These are phyloP conservation scores for Xanthia togata DNA, from an alignment of 2,888 invertebrate genomes.

Conservation along the genomic window DNA sequence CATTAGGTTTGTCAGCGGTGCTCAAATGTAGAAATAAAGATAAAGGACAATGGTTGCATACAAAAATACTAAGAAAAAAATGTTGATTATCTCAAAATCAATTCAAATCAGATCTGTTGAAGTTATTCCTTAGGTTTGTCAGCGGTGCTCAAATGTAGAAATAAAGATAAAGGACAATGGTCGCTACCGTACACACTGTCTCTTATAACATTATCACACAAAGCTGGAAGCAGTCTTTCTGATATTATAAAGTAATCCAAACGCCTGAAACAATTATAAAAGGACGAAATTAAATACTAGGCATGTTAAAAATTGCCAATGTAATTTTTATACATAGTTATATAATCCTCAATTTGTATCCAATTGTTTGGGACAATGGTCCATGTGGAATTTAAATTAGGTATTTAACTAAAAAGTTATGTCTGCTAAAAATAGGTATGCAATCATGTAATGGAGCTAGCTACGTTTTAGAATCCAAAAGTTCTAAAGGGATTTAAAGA, in stretches of 20 bases:
- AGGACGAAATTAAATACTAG: constrained; percentile 7
- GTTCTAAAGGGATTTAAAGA: too few species aligned
- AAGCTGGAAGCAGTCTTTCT: constrained; percentile 92
- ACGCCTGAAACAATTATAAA: constrained; percentile 92
- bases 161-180: constrained; percentile 97
- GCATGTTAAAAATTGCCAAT: not conserved
- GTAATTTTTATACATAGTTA: not conserved
- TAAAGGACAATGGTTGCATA: constrained; percentile 98
- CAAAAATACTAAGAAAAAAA: constrained; percentile 46
- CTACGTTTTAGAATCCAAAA: not conserved
- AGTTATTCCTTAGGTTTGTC: constrained; percentile 85
- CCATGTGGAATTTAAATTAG: constrained; percentile 13
- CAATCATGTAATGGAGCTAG: not conserved
- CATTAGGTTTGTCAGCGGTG: constrained; percentile 76
- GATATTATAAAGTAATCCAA: constrained; percentile 98
- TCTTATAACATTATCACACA: constrained; percentile 96
- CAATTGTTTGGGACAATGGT: not conserved
- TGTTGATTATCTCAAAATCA: constrained; percentile 32
- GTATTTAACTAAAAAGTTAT: not conserved
- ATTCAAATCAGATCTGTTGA: constrained; percentile 10
- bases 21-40: constrained; percentile 92
- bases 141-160: constrained; percentile 90
- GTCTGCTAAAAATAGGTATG: constrained; percentile 1
- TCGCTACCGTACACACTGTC: constrained; percentile 97
- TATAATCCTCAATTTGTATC: constrained; percentile 3